Base-by-base conservation (phyloP, 2,797 vertebrate species). In the Oryzias sinensis region DNA sequence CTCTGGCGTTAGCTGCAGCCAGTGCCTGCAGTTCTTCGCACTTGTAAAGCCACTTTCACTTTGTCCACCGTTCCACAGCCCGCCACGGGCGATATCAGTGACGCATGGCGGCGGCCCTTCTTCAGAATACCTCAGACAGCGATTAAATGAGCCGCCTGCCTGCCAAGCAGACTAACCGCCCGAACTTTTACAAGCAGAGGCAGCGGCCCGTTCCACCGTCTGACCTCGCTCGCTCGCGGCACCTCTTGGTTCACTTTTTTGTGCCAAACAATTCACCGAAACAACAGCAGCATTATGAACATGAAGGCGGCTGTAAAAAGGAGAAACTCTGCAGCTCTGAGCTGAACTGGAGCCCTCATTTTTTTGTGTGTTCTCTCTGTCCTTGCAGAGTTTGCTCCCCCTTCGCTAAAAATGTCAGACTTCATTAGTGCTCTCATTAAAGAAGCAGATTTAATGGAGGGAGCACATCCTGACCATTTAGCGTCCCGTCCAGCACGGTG, bases 361-460 rank as follows among this genome's bases (percentile, higher is more conserved):
- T 70, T 27, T 82, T 82, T 74, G 43, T 67, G 71, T 60, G 68
- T 60, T 74, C 43, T 53, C 46, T 42, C 56, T 66, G 56, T 57
- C 45, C 62, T 62, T 29, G 59, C 72, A 76, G 72, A 76, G 72
- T 73, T 67, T 75, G 74, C 70, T 43, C 40, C 57, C 62, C 76
- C 81, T 13, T 37, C 2, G 80, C 76, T 89, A 89, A 91, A 92
- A 89, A 84, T 88, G 89, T 91, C 89, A 86, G 81, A 81, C 78
- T 80, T 68, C 64, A 87, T 90, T 74, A 88, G 69, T 2, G 45
- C 77, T 46, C 87, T 90, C 87, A 89, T 91, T 92, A 89, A 74
- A 81, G 66, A 53, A 65, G 52, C 56, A 63, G 72, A 51, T 77
- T 72, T 82, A 84, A 87, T 74, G 83, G 69, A n/a, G 20, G 37